Base-by-base conservation (phyloP, 2,888 invertebrate species). In the Ceraclea dissimilis region DNA sequence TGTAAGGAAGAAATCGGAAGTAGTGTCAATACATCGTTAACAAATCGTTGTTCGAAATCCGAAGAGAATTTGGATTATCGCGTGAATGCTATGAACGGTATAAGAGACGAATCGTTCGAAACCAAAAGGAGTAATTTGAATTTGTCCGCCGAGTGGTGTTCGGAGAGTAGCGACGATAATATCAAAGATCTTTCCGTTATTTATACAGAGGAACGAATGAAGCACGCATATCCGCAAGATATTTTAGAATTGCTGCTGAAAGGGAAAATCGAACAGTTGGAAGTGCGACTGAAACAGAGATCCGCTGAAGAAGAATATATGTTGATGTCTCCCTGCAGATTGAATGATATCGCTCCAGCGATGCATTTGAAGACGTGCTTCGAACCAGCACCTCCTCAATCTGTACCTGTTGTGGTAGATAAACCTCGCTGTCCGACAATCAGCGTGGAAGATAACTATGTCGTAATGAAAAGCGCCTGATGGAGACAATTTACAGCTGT, bases 271-370 rank as follows among this genome's bases (percentile, higher is more conserved):
- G 68, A 69, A 46, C 57, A 70, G 39, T 66, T 63, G n/a, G 66
- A 68, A 59, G 65, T 70, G 1, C 63, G 71, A 1, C 63, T 69
- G 58, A 69, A 66, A 60, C 67, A 65, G 13, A 44, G 65, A 4
- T 63, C 66, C 16, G 63, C 63, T 1, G 76, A 77, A 58, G 68
- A 69, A 16, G 72, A 72, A 16, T 76, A 76, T 53, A 67, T 73
- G 67, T 73, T 76, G 1, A 75, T 77, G 76, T 74, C 76, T 4
- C 76, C 77, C 0, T 67, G 71, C 13, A 50, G 56, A 21, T 19
- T 20, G 18, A 19, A 18, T 13, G 46, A 19, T 19, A 46, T 18
- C 13, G 11, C 18, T 13, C 26, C 5, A 26, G 26, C 5, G 26
- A 6, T 26, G 10, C 21, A 39, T 8, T 16, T 34, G 31, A 16